Conservation (phyloP, 1,140 invertebrate genomes). For the Scaptomyza montana region DNA sequence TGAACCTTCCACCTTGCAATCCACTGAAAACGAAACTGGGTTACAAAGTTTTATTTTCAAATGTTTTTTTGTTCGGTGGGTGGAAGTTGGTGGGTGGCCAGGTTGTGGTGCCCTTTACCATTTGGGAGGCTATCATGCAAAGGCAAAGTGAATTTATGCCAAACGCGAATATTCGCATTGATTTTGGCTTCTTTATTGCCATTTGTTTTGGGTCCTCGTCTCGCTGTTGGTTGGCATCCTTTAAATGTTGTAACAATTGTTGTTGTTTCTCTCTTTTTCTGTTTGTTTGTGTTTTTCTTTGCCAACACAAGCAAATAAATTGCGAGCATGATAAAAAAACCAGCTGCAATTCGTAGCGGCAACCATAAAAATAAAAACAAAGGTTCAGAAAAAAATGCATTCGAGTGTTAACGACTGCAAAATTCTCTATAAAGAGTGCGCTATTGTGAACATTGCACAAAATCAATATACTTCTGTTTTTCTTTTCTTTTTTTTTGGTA, state of each 20-base stretch:
- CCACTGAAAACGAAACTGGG: conserved; percentile 58
- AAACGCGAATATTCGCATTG: conserved; percentile 75
- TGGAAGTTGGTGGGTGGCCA: neutral
- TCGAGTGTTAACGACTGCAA: neutral
- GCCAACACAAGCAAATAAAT: conserved; percentile 65
- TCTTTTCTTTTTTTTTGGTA: neutral
- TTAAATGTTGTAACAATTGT: conserved; percentile 56
- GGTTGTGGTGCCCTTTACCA: neutral
- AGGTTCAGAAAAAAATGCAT: conserved; percentile 2
- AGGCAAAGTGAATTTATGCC: conserved; percentile 73
- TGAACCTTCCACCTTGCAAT: conserved; percentile 4
- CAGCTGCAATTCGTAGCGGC: neutral
- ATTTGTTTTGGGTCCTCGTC: conserved; percentile 27
- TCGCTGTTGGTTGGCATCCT: conserved; percentile 57
- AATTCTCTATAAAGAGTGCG: neutral
- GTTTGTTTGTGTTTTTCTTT: conserved; percentile 16
- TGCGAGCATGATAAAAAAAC: conserved; percentile 46
- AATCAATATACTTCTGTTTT: neutral
- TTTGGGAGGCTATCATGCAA: conserved; percentile 9
- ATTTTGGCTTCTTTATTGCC: conserved; percentile 74
- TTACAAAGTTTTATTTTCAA: conserved; percentile 67
- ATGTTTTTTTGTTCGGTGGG: conserved; percentile 36
- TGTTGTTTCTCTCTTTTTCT: conserved; percentile 28
- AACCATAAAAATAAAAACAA: neutral
- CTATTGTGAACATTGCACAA: neutral